Percentiles rank a stretch among this genome's conserved stretches.
Evolutionary conservation across 1,140 invertebrate species (phyloP).

Genomic region (Theocolax elegans): DNA sequence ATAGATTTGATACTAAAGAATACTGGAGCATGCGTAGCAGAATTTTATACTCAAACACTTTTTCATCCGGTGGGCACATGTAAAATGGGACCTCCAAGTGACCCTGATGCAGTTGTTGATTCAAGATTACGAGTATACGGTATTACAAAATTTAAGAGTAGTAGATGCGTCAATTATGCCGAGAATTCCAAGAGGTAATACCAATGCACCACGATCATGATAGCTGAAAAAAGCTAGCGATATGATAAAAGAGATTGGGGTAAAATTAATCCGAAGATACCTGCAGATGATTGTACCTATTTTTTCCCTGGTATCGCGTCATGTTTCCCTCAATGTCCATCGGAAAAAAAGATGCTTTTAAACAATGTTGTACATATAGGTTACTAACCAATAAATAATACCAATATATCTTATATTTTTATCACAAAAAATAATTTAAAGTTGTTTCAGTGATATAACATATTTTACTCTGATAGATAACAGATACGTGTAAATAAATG

Average conservation of each 20-base stretch:
- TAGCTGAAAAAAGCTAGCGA: conserved; percentile 22
- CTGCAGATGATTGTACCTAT: too few species aligned
- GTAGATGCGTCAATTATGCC: conserved; percentile 34
- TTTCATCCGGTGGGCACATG: conserved; percentile 71
- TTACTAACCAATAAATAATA: too few species aligned
- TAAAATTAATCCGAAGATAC: too few species aligned
- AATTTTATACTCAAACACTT: not conserved
- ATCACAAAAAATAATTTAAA: too few species aligned
- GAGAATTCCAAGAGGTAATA: conserved; percentile 7
- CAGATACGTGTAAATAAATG: too few species aligned
- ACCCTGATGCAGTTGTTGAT: conserved; percentile 59
- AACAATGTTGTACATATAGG: too few species aligned
- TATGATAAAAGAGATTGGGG: conserved; percentile 31
- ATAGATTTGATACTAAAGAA: not conserved
- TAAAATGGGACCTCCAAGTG: conserved; percentile 70
- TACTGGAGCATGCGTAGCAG: conserved; percentile 9
- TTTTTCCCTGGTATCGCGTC: too few species aligned
- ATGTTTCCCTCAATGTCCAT: too few species aligned
- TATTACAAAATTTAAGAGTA: conserved; percentile 63
- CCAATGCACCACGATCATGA: conserved; percentile 34
- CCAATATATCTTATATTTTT: too few species aligned
- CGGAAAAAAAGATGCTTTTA: too few species aligned
- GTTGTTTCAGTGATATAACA: too few species aligned
- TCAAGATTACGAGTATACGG: conserved; percentile 61
- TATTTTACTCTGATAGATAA: too few species aligned